Percentiles rank a stretch among this genome's conserved stretches.
Conservation (phyloP, 1,140 invertebrate genomes). For the Drosophila tani region DNA sequence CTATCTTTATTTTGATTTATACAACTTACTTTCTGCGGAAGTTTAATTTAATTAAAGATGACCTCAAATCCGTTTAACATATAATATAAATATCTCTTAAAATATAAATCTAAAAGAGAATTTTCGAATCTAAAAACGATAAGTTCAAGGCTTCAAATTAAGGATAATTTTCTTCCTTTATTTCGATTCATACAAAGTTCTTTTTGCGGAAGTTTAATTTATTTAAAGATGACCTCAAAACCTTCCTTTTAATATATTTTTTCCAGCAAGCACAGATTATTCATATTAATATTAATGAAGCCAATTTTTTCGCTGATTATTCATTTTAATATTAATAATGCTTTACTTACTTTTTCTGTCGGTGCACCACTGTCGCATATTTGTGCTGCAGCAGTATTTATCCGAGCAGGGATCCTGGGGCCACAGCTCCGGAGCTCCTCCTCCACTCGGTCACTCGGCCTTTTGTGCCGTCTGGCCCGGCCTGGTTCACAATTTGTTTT, state of each 20-base stretch:
- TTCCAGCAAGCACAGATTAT: too few relatives aligned
- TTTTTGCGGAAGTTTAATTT: too few relatives aligned
- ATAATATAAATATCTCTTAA: too few relatives aligned
- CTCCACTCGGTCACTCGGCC: background rate
- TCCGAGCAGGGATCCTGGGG: slow-evolving; percentile 30
- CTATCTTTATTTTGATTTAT: background rate
- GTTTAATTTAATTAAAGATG: too few relatives aligned
- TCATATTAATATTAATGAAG: background rate
- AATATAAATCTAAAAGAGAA: background rate
- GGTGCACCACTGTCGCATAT: slow-evolving; percentile 59
- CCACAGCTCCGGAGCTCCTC: background rate
- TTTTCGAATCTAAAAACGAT: background rate
- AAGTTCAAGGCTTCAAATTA: background rate
- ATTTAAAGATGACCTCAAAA: too few relatives aligned
- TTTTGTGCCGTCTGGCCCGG: slow-evolving; percentile 35
- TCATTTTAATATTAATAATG: too few relatives aligned
- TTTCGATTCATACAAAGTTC: background rate
- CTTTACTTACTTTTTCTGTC: background rate
- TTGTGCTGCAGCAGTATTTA: slow-evolving; percentile 76
- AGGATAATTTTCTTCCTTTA: background rate
- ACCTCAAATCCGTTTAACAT: too few relatives aligned
- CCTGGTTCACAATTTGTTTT: slow-evolving; percentile 72
- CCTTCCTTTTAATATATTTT: too few relatives aligned
- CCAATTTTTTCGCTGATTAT: background rate
- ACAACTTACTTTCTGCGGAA: too few relatives aligned